These are phyloP conservation scores for Glossophaga mutica DNA, from an alignment of 2,797 vertebrate species.

Conservation along the genomic window DNA sequence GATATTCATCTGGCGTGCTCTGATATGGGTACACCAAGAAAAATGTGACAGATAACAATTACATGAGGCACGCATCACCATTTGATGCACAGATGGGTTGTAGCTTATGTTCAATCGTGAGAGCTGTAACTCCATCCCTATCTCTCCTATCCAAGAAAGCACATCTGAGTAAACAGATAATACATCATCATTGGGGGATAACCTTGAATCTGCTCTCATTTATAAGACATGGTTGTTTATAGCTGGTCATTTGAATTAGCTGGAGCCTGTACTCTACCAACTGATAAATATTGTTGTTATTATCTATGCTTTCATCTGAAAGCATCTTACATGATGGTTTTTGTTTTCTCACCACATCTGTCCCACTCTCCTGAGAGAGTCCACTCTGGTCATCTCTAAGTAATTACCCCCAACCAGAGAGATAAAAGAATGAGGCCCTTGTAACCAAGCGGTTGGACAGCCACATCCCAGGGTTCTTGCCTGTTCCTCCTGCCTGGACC, in stretches of 20 bases:
- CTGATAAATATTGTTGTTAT: background rate
- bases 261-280: background rate
- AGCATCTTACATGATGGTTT: background rate
- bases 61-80: background rate
- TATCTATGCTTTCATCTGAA: background rate
- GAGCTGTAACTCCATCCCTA: background rate
- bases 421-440: background rate
- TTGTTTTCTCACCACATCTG: background rate
- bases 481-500: background rate
- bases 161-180: background rate
- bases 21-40: background rate
- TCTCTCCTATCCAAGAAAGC: background rate
- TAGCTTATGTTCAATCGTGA: background rate
- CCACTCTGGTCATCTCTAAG: background rate
- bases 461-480: background rate
- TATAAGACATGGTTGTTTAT: background rate
- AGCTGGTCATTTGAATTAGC: background rate
- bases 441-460: background rate
- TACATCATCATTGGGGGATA: background rate
- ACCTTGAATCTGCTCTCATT: background rate
- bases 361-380: background rate
- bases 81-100: background rate
- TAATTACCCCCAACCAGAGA: background rate
- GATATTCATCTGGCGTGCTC: background rate
- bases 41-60: background rate